Percentiles rank a stretch among this genome's conserved stretches.
phyloP scores from a whole-genome alignment of 2,797 vertebrate species.

The Cryptoprocta ferox region DNA sequence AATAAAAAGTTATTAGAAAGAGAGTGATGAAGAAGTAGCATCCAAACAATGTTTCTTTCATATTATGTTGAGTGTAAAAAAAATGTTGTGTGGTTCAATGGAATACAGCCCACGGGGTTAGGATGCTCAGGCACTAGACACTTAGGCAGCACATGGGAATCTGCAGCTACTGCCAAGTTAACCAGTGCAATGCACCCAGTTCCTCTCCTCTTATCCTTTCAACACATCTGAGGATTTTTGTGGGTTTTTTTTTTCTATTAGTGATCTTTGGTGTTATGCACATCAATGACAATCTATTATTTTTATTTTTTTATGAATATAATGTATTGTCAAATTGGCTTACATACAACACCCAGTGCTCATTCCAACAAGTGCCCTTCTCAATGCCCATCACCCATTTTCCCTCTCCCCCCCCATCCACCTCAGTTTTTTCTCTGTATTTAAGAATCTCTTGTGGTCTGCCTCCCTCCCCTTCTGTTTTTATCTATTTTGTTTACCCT shows the following conservation, averaged over 20 bases:
- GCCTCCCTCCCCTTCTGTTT: no score
- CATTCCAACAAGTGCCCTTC: no score
- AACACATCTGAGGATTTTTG: neutral
- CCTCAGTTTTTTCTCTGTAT: no score
- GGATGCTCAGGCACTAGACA: neutral
- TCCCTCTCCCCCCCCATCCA: no score
- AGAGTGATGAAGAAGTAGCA: neutral
- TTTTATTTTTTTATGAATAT: no score
- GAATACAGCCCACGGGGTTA: neutral
- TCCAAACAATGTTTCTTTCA: neutral
- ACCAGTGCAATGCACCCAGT: fast-evolving
- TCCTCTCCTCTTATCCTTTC: neutral
- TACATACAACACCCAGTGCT: no score
- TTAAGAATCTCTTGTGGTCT: no score
- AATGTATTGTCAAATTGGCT: no score
- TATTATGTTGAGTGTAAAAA: neutral
- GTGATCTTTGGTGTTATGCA: neutral
- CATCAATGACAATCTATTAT: neutral
- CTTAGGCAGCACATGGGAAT: neutral
- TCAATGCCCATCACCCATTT: no score
- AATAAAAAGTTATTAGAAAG: neutral
- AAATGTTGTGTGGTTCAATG: neutral
- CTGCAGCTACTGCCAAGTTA: neutral
- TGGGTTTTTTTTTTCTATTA: neutral
- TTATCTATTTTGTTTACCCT: no score